Evolutionary conservation across 2,113 vertebrate genomes (phyloP).

Genomic region (Neolamprologus caudopunctatus): DNA sequence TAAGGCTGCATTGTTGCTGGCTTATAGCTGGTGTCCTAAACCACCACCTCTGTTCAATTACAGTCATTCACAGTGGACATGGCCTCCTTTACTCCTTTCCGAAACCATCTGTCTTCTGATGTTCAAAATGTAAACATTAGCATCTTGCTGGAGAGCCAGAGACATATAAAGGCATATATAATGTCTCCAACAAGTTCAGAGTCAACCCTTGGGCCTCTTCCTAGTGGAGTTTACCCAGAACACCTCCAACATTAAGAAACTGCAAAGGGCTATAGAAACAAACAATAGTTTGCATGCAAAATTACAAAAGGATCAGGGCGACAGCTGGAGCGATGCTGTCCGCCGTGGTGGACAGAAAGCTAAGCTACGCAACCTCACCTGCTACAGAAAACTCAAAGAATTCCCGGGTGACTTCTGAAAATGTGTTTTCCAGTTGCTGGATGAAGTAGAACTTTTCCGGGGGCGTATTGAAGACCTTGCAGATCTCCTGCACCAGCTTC

Average conservation of each 20-base stretch:
- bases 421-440: conserved; percentile 76
- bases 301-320: background rate
- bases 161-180: background rate
- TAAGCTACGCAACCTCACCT: conserved; percentile 54
- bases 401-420: conserved; percentile 75
- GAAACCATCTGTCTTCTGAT: background rate
- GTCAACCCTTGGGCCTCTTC: background rate
- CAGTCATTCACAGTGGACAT: background rate
- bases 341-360: background rate
- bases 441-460: conserved; percentile 76
- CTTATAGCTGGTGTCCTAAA: background rate
- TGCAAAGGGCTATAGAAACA: background rate
- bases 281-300: background rate
- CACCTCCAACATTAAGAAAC: background rate
- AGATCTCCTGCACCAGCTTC: conserved; percentile 81
- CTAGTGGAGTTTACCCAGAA: background rate
- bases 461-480: conserved; percentile 64
- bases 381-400: conserved; percentile 67
- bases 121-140: background rate
- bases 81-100: background rate
- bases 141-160: background rate
- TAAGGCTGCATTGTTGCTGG: background rate
- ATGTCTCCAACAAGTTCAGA: background rate
- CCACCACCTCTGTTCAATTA: background rate
- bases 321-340: background rate